Base-by-base conservation (phyloP, 1,140 invertebrate species). In the Bilobella aurantiaca region DNA sequence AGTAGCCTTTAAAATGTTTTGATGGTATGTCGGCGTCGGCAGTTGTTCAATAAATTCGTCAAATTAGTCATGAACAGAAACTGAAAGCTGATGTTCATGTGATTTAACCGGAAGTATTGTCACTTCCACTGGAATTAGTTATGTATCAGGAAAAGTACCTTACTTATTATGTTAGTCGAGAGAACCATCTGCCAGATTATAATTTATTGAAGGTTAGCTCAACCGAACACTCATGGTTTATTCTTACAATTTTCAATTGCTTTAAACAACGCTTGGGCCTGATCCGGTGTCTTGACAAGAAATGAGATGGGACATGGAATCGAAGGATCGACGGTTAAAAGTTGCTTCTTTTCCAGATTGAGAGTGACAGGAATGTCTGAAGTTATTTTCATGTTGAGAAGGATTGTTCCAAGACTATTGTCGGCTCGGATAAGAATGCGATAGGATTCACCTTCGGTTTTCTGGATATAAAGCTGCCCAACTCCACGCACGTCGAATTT, bases 281-380 rank as follows among this genome's bases (percentile, higher is more conserved):
- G 78, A 32, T 71, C 74, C 0, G 66, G 46, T 46, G 75, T 71
- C 37, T 72, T 74, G 34, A 74, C 73, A 29, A 64, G 58, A 29
- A 62, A n/a, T 58, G 46, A 3, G 64, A 63, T 21, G 42, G 68
- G 34, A 29, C 42, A 69, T 5, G 64, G 59, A 62, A 34, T 14
- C n/a, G 60, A 31, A 23, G 32, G 49, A 5, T 73, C 67, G 67
- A 8, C 21, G 66, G 27, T 37, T 12, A 3, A 37, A 71, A 53
- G 5, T 66, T 28, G 49, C 23, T 53, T 53, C 49, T 53, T 53
- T 5, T 5, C 12, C 3, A 16, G 3, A 53, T 12, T 53, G 5
- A 53, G 25, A 16, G 12, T 53, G 21, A 53, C 5, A 23, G 49
- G 49, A 23, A 53, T 12, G 21, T 53, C 49, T 5, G 12, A 23